Evolutionary conservation across 2,113 vertebrate species (phyloP), one percentile per base, ranked within the genome.

Genomic region (Danionella cerebrum): DNA sequence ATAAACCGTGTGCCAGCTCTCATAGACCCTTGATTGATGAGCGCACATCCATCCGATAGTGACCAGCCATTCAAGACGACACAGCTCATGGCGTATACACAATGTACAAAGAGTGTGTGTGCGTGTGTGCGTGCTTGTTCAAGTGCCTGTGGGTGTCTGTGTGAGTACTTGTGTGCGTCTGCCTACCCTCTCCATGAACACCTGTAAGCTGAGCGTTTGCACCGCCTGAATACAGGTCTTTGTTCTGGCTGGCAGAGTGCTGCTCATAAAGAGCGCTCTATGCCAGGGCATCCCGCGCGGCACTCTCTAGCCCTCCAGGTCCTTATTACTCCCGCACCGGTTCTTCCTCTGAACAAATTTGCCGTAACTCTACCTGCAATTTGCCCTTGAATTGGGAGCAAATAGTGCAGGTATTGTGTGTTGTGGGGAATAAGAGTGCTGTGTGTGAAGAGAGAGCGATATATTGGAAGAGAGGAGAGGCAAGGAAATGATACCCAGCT

Each of bases 321-420:
- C 66, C 51, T 91, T 91, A 85, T 92, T 93, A 89, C 92, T 90
- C 91, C 57, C 62, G 93, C 87, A 86, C 90, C 91, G 89, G 90
- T 86, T 96, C 94, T 93, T 89, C 89, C 88, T 91, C 93, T 90
- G 96, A 98, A 98, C 96, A 97, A 96, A 97, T 98, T 97, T 96
- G 93, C 89, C 90, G 96, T 94, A 97, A 98, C 91, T 95, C 94
- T 91, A 98, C 94, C 92, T 94, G 91, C 94, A 94, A 95, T 92
- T 93, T 88, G 90, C 90, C 89, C 87, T 83, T 83, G 83, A 89
- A 86, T 89, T 85, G 88, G 88, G 87, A 88, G 84, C 92, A 93
- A 93, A 96, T 93, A 97, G 92, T 90, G 87, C 77, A 84, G 76
- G 81, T 93, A 94, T 94, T 96, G 92, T 95, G 74, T 83, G 80